Conservation (phyloP, 2,888 invertebrate species). For the Sminthurides aquaticus region DNA sequence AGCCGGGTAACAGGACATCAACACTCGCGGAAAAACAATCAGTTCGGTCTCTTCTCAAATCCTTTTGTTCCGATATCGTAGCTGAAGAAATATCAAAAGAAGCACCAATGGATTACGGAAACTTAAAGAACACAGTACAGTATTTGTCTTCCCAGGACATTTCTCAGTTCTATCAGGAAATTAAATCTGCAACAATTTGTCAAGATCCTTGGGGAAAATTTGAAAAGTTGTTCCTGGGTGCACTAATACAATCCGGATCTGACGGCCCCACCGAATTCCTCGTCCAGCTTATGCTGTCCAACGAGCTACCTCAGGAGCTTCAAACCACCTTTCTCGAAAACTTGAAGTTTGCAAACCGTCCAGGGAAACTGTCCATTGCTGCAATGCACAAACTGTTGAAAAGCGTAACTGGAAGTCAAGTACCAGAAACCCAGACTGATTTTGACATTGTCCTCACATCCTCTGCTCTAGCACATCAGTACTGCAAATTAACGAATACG, state of each 20-base stretch:
- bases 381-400: slow-evolving; percentile 15
- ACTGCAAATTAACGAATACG: slow-evolving; percentile 17
- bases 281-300: slow-evolving; percentile 57
- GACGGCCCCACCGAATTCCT: slow-evolving; percentile 67
- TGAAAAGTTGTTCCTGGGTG: not conserved
- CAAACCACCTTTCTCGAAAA: slow-evolving; percentile 26
- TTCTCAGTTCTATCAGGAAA: not conserved
- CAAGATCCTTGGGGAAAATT: slow-evolving; percentile 46
- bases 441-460: slow-evolving; percentile 24
- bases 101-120: slow-evolving; percentile 1
- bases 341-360: slow-evolving; percentile 32
- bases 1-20: not conserved
- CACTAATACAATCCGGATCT: slow-evolving; percentile 59
- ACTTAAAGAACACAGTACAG: not conserved
- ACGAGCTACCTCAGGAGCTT: slow-evolving; percentile 25
- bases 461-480: slow-evolving; percentile 31
- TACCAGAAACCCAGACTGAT: not conserved
- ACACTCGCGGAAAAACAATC: not conserved
- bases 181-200: slow-evolving; percentile 17
- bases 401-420: not conserved
- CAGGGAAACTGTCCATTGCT: slow-evolving; percentile 26
- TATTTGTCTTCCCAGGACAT: not conserved
- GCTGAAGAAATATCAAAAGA: slow-evolving; percentile 9
- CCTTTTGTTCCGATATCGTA: slow-evolving; percentile 1
- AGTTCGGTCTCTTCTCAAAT: not conserved